A percentile compares a stretch with the other conserved stretches of the same genome.
phyloP scores from a whole-genome alignment of 35 echinoderm and acorn worm species.

The Amphiura filiformis region DNA sequence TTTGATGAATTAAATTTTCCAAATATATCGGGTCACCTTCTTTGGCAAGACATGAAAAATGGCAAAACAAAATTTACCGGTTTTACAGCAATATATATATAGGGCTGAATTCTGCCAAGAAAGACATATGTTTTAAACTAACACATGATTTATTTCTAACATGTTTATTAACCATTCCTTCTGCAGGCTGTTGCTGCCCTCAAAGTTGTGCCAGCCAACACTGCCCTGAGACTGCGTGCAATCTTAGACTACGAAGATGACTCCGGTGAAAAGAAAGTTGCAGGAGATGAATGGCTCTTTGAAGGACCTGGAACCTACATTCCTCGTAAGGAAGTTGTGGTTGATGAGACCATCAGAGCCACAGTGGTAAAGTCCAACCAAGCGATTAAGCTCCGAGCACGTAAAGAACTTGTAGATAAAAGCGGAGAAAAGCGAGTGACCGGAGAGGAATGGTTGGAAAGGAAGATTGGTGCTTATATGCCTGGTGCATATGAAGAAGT shows the following conservation, averaged over 20 bases:
- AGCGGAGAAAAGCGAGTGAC: slow-evolving; percentile 68
- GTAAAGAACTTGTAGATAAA: slow-evolving; percentile 85
- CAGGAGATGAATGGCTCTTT: slow-evolving; percentile 98
- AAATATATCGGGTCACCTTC: too few species aligned
- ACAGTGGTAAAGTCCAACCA: slow-evolving; percentile 97
- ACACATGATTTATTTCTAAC: too few species aligned
- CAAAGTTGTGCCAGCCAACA: slow-evolving; percentile 93
- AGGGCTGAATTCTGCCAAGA: too few species aligned
- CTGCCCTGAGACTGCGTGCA: slow-evolving; percentile 80
- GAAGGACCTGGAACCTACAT: slow-evolving; percentile 97
- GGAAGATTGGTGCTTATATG: slow-evolving; percentile 93
- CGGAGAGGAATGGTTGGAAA: slow-evolving; percentile 95
- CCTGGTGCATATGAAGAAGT: slow-evolving; percentile 98
- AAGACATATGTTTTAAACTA: too few species aligned
- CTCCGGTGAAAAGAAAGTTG: slow-evolving; percentile 59
- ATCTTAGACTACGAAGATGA: slow-evolving; percentile 90
- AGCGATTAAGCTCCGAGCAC: slow-evolving; percentile 92
- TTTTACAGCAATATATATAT: too few species aligned
- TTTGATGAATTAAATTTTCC: too few species aligned
- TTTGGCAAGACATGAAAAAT: too few species aligned
- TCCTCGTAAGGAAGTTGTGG: slow-evolving; percentile 87
- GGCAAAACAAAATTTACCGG: too few species aligned
- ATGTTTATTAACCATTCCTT: too few species aligned
- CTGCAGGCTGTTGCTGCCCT: slow-evolving; percentile 78
- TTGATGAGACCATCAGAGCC: slow-evolving; percentile 89